A percentile compares a stretch with the other conserved stretches of the same genome.
phyloP scores from a whole-genome alignment of 1,140 invertebrate genomes.

The Drosophila nigromelanica region DNA sequence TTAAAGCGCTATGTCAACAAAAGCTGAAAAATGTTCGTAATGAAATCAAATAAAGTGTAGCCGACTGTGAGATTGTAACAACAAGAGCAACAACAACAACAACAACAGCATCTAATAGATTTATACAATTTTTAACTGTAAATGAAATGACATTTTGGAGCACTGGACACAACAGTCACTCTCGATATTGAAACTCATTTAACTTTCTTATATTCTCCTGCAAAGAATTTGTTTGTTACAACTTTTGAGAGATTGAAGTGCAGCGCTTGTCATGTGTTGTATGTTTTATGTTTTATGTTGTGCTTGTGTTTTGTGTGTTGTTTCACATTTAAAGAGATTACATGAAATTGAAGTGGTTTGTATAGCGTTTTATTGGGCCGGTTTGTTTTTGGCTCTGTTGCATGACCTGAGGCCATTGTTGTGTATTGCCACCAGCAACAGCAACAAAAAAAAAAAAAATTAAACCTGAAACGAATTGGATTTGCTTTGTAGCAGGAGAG shows the following conservation, averaged over 20 bases:
- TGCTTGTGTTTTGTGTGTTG: conserved; percentile 33
- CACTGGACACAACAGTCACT: conserved; percentile 16
- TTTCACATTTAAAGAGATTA: conserved; percentile 81
- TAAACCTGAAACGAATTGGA: conserved; percentile 74
- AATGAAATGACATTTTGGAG: conserved; percentile 42
- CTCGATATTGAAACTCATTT: conserved; percentile 73
- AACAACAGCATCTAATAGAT: conserved; percentile 66
- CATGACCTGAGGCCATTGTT: conserved; percentile 68
- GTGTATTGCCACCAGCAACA: conserved; percentile 39
- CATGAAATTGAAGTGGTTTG: conserved; percentile 74
- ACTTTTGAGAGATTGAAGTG: conserved; percentile 53
- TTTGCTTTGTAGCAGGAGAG: conserved; percentile 59
- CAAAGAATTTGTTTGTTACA: conserved; percentile 34
- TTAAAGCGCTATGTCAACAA: conserved; percentile 41
- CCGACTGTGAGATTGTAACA: conserved; percentile 46
- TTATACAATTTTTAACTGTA: conserved; percentile 61
- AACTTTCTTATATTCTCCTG: conserved; percentile 44
- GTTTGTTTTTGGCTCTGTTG: conserved; percentile 22
- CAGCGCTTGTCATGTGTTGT: conserved; percentile 25
- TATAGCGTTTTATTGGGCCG: conserved; percentile 12
- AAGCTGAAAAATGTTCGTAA: conserved; percentile 58
- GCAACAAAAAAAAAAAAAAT: conserved; percentile 12
- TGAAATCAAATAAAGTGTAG: conserved; percentile 62
- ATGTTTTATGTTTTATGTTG: conserved; percentile 6
- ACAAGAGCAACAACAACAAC: conserved; percentile 27